Evolutionary conservation across 2,888 invertebrate species (phyloP).

Genomic region (Synanthedon myopaeformis): DNA sequence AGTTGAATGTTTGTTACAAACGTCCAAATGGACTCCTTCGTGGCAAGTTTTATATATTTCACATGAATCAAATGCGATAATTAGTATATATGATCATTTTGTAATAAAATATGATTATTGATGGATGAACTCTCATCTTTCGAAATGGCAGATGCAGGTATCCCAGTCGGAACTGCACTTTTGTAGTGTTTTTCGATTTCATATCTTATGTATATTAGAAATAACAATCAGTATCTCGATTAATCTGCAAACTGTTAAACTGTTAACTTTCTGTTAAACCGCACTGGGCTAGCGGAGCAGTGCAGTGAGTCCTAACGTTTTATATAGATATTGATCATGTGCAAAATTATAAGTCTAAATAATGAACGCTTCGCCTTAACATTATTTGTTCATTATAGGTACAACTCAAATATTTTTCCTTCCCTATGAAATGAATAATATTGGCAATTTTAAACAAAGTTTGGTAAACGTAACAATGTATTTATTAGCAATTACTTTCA

Average conservation of each 20-base stretch:
- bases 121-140: no score
- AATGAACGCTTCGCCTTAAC: neutral
- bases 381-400: neutral
- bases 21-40: conserved; percentile 5
- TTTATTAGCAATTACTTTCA: neutral
- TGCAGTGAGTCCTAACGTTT: no score
- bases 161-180: no score
- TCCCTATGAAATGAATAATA: neutral
- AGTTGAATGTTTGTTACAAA: no score
- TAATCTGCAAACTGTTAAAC: no score
- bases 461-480: neutral
- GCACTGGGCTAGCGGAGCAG: no score
- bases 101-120: neutral
- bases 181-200: no score
- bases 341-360: no score
- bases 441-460: neutral
- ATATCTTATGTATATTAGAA: no score
- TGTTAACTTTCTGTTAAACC: no score
- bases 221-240: no score
- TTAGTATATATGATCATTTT: neutral
- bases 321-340: no score
- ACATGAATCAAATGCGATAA: conserved; percentile 14
- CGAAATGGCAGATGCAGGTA: neutral
- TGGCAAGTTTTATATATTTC: conserved; percentile 24
- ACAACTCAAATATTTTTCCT: neutral